phyloP scores from a whole-genome alignment of 2,113 vertebrate species.

The Notiomystis cincta region DNA sequence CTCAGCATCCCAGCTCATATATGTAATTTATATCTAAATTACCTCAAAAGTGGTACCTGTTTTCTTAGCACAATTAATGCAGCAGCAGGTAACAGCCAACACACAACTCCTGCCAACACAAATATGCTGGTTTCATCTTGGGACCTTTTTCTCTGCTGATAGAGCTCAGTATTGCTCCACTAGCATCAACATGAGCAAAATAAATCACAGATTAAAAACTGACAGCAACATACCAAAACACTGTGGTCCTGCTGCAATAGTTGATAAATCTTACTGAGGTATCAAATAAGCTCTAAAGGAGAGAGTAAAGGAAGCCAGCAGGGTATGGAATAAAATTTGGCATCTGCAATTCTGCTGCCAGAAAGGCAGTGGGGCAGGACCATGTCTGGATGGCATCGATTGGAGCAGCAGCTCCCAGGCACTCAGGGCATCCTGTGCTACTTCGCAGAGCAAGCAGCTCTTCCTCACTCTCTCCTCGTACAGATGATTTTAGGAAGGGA shows the following conservation, averaged over 20 bases:
- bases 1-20: background rate
- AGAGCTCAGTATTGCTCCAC: background rate
- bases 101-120: conserved; percentile 17
- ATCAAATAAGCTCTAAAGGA: background rate
- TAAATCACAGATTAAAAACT: background rate
- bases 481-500: background rate
- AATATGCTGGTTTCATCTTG: background rate
- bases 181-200: background rate
- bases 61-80: conserved; percentile 9
- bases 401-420: background rate
- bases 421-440: background rate
- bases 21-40: background rate
- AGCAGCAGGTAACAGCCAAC: conserved; percentile 36
- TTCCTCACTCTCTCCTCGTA: fast-evolving
- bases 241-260: background rate
- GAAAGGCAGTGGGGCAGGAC: background rate
- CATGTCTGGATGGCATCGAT: fast-evolving
- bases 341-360: background rate
- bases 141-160: background rate
- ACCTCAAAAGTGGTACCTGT: background rate
- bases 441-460: background rate
- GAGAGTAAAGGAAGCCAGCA: background rate
- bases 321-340: background rate
- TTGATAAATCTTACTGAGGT: background rate
- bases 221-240: background rate